Percentiles rank a stretch among this genome's conserved stretches.
phyloP scores from a whole-genome alignment of 2,113 vertebrate species.

The Gallinago jamesoni region DNA sequence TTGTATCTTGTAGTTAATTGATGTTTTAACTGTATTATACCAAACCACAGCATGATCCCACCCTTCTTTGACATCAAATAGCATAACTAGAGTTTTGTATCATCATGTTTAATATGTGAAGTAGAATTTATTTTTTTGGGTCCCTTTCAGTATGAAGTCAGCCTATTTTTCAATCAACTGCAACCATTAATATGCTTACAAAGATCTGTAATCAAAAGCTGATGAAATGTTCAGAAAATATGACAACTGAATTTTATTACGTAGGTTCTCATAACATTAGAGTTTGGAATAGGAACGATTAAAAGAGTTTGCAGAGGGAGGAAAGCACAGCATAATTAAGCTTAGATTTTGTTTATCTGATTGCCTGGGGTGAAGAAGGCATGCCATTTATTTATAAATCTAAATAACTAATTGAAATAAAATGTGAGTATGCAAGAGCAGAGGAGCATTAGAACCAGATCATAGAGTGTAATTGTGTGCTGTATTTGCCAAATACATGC shows the following conservation, averaged over 20 bases:
- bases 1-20: not conserved
- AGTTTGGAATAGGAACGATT: not conserved
- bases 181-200: not conserved
- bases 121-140: not conserved
- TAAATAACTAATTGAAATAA: constrained; percentile 41
- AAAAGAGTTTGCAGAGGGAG: constrained; percentile 6
- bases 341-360: constrained; percentile 33
- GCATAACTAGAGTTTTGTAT: not conserved
- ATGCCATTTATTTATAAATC: constrained; percentile 25
- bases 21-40: not conserved
- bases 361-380: constrained; percentile 19
- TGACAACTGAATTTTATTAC: not conserved
- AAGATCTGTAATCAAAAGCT: not conserved
- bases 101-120: not conserved
- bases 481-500: not conserved
- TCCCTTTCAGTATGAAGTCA: not conserved
- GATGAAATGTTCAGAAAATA: not conserved
- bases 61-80: not conserved
- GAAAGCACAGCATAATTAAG: constrained; percentile 6
- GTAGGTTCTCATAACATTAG: not conserved
- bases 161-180: not conserved
- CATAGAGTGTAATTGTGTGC: not conserved
- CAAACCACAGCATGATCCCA: not conserved
- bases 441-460: not conserved
- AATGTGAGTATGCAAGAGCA: not conserved